phyloP scores from a whole-genome alignment of 2,888 invertebrate genomes.

The Pyrgus malvae region DNA sequence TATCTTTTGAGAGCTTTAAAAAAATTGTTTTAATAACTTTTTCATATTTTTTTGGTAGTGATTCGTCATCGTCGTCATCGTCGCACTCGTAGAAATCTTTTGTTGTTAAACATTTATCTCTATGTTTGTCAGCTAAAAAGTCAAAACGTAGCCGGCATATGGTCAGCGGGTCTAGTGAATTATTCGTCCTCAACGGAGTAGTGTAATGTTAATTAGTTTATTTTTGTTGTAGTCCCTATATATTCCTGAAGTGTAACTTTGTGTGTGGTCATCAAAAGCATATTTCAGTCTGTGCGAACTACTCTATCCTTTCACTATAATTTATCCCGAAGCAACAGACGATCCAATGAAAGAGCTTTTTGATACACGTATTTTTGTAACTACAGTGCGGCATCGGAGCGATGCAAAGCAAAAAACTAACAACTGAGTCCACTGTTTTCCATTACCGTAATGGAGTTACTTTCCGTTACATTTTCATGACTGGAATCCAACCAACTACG shows the following conservation, averaged over 20 bases:
- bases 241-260: no score
- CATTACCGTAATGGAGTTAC: slow-evolving; percentile 66
- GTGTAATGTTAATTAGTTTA: slow-evolving; percentile 62
- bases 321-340: slow-evolving; percentile 55
- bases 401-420: slow-evolving; percentile 34
- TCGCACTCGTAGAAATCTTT: no score
- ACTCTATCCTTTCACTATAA: no score
- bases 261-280: no score
- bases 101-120: no score
- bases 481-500: slow-evolving; percentile 35
- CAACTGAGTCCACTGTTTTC: slow-evolving; percentile 70
- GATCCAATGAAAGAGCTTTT: slow-evolving; percentile 71
- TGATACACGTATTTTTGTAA: slow-evolving; percentile 55
- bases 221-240: no score
- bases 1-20: no score
- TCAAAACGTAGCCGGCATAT: slow-evolving; percentile 11
- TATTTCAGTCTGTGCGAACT: no score
- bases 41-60: no score
- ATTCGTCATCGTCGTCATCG: no score
- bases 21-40: no score
- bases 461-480: slow-evolving; percentile 61
- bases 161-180: slow-evolving; percentile 15
- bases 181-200: slow-evolving; percentile 53
- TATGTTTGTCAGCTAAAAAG: no score
- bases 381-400: slow-evolving; percentile 44